These are phyloP conservation scores for Dendrolimus punctatus DNA, from an alignment of 1,140 invertebrate species.

Conservation along the genomic window DNA sequence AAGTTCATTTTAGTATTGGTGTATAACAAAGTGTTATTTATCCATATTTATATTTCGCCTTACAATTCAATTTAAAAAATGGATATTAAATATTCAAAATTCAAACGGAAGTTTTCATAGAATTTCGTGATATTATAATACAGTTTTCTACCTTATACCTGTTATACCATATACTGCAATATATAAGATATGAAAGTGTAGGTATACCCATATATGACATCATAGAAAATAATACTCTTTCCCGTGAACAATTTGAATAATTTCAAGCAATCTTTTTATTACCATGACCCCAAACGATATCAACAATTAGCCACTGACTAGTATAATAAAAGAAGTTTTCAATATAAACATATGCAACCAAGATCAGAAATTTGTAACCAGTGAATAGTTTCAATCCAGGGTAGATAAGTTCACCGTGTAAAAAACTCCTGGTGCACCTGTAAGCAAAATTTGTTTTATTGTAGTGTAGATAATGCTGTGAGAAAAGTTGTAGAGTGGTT, in stretches of 20 bases:
- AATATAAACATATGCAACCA: conserved; percentile 26
- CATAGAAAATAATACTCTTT: neutral
- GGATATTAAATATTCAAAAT: too few relatives aligned
- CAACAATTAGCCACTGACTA: conserved; percentile 36
- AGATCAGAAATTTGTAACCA: conserved; percentile 22
- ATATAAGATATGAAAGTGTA: too few relatives aligned
- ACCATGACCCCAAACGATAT: conserved; percentile 29
- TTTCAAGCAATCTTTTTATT: conserved; percentile 11
- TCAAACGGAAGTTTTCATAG: too few relatives aligned
- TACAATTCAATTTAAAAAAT: too few relatives aligned
- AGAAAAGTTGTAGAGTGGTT: too few relatives aligned
- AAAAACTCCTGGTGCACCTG: conserved; percentile 31
- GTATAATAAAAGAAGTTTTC: conserved; percentile 40
- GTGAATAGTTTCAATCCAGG: conserved; percentile 31
- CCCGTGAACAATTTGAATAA: neutral
- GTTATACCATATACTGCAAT: neutral
- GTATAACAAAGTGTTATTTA: too few relatives aligned
- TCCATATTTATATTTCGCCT: too few relatives aligned
- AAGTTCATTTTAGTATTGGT: too few relatives aligned
- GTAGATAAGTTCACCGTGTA: conserved; percentile 37
- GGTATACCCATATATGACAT: neutral
- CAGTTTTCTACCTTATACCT: neutral
- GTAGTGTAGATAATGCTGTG: conserved; percentile 3
- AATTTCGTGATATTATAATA: neutral
- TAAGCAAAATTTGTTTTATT: conserved; percentile 12